These are phyloP conservation scores for Hypocryptadius cinnamomeus DNA, from an alignment of 2,113 vertebrate species.

Conservation along the genomic window DNA sequence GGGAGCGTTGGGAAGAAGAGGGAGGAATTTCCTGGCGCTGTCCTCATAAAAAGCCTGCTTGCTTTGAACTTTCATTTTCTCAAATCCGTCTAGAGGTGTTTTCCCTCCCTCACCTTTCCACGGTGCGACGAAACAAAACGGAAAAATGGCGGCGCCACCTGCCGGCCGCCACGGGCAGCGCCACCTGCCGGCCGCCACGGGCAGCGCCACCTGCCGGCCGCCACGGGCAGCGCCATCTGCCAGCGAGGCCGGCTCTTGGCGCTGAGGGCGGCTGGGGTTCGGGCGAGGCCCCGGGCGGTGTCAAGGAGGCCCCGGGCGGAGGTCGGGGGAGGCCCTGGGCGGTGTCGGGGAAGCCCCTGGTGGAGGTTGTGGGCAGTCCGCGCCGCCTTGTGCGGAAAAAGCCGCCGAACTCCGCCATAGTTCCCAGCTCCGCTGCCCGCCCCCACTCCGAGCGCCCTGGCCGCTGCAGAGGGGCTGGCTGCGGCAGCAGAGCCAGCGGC, in stretches of 20 bases:
- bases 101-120: background rate
- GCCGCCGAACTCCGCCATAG: fast-evolving
- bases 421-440: fast-evolving
- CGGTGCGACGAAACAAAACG: fast-evolving
- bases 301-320: no score
- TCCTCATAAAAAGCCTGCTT: background rate
- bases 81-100: background rate
- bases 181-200: background rate
- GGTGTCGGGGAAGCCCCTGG: background rate
- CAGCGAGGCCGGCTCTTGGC: no score
- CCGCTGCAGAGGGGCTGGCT: background rate
- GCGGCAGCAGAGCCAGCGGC: background rate
- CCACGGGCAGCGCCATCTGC: no score
- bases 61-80: background rate
- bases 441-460: fast-evolving
- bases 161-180: background rate
- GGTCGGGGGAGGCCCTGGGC: fast-evolving
- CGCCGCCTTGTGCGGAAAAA: no score
- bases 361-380: no score
- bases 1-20: fast-evolving
- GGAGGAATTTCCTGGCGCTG: background rate
- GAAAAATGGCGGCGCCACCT: background rate
- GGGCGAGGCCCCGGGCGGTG: fast-evolving
- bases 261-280: background rate
- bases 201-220: background rate